These are phyloP conservation scores for Vanessa atalanta DNA, from an alignment of 1,140 invertebrate species.

Conservation along the genomic window DNA sequence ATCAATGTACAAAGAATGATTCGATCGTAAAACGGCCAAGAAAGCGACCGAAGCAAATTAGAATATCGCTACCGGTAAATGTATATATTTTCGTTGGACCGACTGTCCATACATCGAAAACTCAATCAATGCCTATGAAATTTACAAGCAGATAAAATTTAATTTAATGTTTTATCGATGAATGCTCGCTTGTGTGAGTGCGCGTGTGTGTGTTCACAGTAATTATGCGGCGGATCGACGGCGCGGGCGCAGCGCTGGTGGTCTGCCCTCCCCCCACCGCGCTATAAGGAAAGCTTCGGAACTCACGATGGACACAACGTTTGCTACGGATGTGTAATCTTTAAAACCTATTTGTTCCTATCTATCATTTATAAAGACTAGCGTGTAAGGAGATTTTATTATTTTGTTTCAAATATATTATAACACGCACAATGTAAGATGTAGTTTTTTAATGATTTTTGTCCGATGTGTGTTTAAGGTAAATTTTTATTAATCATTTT, in stretches of 20 bases:
- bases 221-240: slow-evolving; percentile 73
- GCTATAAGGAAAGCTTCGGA: slow-evolving; percentile 42
- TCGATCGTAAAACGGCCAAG: slow-evolving; percentile 50
- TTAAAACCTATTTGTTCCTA: slow-evolving; percentile 34
- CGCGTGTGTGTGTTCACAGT: slow-evolving; percentile 67
- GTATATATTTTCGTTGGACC: slow-evolving; percentile 39
- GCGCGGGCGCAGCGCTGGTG: slow-evolving; percentile 71
- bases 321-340: slow-evolving; percentile 39
- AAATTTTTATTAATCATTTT: background rate
- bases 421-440: background rate
- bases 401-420: background rate
- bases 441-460: background rate
- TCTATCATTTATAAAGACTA: slow-evolving; percentile 31
- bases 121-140: slow-evolving; percentile 72
- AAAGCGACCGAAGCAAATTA: slow-evolving; percentile 55
- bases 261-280: slow-evolving; percentile 50
- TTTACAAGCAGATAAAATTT: slow-evolving; percentile 77
- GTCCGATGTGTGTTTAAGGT: too few species aligned
- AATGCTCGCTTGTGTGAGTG: slow-evolving; percentile 43
- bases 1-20: slow-evolving; percentile 44
- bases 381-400: slow-evolving; percentile 12
- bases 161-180: slow-evolving; percentile 71
- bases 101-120: slow-evolving; percentile 53
- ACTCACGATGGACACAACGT: slow-evolving; percentile 57
- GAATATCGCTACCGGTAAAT: slow-evolving; percentile 59